Evolutionary conservation across 2,113 vertebrate species (phyloP).

Genomic region (Illadopsis cleaveri): DNA sequence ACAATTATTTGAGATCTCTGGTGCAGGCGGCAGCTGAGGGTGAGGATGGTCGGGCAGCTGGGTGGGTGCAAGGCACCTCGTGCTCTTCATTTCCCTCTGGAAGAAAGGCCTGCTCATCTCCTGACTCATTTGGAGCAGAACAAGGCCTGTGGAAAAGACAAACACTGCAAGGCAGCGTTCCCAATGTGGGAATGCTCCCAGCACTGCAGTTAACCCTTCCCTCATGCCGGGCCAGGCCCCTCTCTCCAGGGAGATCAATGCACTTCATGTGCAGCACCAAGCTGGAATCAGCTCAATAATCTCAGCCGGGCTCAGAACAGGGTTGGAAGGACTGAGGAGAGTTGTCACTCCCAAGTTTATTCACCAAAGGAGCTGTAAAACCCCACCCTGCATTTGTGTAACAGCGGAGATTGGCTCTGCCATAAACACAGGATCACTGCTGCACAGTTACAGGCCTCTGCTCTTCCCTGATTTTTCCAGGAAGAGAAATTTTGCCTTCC

Average conservation of each 20-base stretch:
- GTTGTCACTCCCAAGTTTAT: neutral
- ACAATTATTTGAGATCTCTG: neutral
- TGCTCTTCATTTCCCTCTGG: neutral
- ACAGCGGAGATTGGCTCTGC: fast-evolving
- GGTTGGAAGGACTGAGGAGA: neutral
- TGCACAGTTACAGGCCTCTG: neutral
- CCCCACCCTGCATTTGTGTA: fast-evolving
- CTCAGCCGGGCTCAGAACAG: neutral
- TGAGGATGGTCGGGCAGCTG: neutral
- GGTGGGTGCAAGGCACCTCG: too few relatives aligned
- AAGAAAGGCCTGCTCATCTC: neutral
- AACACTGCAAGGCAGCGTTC: fast-evolving
- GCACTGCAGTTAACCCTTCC: fast-evolving
- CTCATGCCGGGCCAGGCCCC: neutral
- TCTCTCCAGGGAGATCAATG: neutral
- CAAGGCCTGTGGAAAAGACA: neutral
- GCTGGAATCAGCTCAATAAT: neutral
- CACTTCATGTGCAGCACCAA: fast-evolving
- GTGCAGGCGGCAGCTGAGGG: neutral
- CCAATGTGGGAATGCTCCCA: neutral
- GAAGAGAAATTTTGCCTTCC: neutral
- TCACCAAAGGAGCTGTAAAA: fast-evolving
- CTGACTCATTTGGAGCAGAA: neutral
- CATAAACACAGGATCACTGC: fast-evolving
- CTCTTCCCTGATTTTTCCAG: neutral